A percentile compares a stretch with the other conserved stretches of the same genome.
Evolutionary conservation across 92 coral and sea anemone species (phyloP).

Genomic region (Phymanthus crucifer): DNA sequence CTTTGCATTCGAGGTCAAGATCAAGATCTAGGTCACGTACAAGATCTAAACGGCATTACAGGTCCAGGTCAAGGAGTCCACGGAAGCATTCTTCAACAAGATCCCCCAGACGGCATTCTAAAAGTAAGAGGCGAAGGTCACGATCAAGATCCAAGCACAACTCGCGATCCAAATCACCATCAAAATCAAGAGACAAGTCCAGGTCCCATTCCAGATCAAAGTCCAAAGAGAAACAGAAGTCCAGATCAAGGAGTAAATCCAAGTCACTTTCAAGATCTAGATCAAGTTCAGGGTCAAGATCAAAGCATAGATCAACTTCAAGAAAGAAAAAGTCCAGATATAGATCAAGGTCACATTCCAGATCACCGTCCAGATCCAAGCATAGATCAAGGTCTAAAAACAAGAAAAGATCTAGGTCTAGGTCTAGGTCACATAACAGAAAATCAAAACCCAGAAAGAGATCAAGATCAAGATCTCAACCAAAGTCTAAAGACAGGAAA

Average conservation of each 20-base stretch:
- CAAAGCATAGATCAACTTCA: conserved; percentile 20
- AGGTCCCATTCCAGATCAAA: conserved; percentile 38
- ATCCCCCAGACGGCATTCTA: conserved; percentile 40
- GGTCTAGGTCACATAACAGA: conserved; percentile 15
- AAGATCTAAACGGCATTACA: conserved; percentile 43
- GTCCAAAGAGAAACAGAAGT: conserved; percentile 14
- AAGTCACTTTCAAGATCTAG: conserved; percentile 10
- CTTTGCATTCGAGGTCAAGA: conserved; percentile 51
- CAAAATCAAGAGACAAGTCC: conserved; percentile 33
- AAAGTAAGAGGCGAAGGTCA: conserved; percentile 50
- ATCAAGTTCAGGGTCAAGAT: conserved; percentile 22
- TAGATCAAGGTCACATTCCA: conserved; percentile 7
- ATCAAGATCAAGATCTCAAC: conserved; percentile 34
- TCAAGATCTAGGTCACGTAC: conserved; percentile 58
- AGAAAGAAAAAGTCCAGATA: conserved; percentile 12
- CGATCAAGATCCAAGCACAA: conserved; percentile 39
- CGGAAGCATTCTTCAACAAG: conserved; percentile 59
- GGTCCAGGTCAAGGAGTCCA: conserved; percentile 53
- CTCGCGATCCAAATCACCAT: conserved; percentile 37
- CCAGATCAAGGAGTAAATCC: conserved; percentile 20
- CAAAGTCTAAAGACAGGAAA: conserved; percentile 35
- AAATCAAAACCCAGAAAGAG: conserved; percentile 6
- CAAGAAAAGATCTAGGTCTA: conserved; percentile 17
- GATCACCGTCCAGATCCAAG: not conserved
- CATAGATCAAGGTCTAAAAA: not conserved